Evolutionary conservation across 1,140 invertebrate genomes (phyloP), one percentile per base, ranked within the genome.

Genomic region (Tribolium madens): DNA sequence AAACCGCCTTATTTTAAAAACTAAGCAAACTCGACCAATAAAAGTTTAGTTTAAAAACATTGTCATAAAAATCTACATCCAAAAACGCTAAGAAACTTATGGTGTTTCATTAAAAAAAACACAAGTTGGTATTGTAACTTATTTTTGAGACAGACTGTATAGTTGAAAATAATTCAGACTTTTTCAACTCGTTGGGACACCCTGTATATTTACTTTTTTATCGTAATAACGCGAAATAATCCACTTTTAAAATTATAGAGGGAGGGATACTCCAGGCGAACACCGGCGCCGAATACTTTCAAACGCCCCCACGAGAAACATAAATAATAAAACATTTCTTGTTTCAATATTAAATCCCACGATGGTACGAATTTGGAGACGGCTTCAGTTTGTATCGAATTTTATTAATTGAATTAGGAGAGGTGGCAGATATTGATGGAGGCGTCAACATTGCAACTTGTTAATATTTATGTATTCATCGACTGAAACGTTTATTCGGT

Each of bases 121-220:
- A n/a, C n/a, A n/a, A n/a, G n/a, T n/a, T n/a, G n/a, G n/a, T n/a
- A n/a, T n/a, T n/a, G n/a, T n/a, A n/a, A n/a, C n/a, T n/a, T n/a
- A n/a, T n/a, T n/a, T n/a, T n/a, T n/a, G n/a, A n/a, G n/a, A n/a
- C n/a, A n/a, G n/a, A n/a, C n/a, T n/a, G n/a, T n/a, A n/a, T n/a
- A n/a, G n/a, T n/a, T n/a, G n/a, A n/a, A n/a, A n/a, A n/a, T n/a
- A n/a, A n/a, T n/a, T n/a, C n/a, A n/a, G n/a, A n/a, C n/a, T n/a
- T n/a, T n/a, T n/a, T n/a, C n/a, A n/a, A n/a, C n/a, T n/a, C n/a
- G n/a, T n/a, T n/a, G n/a, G n/a, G n/a, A n/a, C n/a, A n/a, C n/a
- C n/a, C n/a, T n/a, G n/a, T n/a, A n/a, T n/a, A n/a, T n/a, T 26
- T 64, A 64, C 26, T 64, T 64, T 64, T 26, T 64, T 64, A 64